Conservation (phyloP, 2,113 vertebrate genomes). For the Colossoma macropomum region DNA sequence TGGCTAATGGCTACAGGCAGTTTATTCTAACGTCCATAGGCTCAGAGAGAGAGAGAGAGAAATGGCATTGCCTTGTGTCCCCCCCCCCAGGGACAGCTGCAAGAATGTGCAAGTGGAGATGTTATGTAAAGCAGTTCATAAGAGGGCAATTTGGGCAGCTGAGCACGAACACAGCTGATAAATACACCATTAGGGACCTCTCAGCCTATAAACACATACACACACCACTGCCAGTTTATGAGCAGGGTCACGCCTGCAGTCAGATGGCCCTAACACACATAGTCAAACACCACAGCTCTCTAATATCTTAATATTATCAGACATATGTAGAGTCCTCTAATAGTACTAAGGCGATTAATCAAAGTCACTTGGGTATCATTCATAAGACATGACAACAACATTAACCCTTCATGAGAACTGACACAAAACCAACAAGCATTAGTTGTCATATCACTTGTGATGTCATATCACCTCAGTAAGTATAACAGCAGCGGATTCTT, state of each 20-base stretch:
- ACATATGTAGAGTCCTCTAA: too few relatives aligned
- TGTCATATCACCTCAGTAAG: too few relatives aligned
- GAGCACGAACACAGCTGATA: conserved; percentile 14
- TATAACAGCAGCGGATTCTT: too few relatives aligned
- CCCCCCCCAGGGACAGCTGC: conserved; percentile 8
- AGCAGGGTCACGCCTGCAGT: conserved; percentile 5
- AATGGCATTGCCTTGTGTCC: neutral
- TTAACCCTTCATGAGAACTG: too few relatives aligned
- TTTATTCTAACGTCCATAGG: neutral
- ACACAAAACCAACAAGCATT: too few relatives aligned
- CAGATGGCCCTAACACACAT: conserved; percentile 13
- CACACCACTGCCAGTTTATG: neutral
- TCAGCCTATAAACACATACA: conserved; percentile 3
- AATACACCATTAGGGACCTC: conserved; percentile 16
- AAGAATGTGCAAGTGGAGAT: neutral
- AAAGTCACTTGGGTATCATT: neutral
- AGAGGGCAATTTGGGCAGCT: conserved; percentile 15
- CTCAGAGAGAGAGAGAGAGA: neutral
- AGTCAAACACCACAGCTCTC: neutral
- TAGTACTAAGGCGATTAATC: neutral
- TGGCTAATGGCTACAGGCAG: conserved; percentile 6
- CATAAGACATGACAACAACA: too few relatives aligned
- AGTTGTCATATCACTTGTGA: too few relatives aligned
- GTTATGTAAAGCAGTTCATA: conserved; percentile 22
- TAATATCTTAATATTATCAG: neutral